phyloP scores from a whole-genome alignment of 2,113 vertebrate genomes.

The Callospermophilus lateralis region DNA sequence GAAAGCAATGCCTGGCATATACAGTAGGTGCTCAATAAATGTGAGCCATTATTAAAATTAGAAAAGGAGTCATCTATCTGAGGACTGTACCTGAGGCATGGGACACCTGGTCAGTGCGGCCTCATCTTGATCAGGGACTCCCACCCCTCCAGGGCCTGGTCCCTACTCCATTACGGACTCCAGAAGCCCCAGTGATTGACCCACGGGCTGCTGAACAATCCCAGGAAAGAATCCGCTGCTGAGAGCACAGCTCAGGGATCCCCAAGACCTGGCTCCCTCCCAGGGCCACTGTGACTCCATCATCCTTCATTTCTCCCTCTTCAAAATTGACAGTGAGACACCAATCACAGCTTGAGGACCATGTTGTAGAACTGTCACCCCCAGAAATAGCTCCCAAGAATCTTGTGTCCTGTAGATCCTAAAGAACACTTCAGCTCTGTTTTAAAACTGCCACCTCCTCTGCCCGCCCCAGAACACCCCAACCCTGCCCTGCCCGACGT shows the following conservation, averaged over 20 bases:
- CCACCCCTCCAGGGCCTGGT: not conserved
- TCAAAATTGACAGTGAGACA: not conserved
- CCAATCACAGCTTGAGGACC: slow-evolving; percentile 19
- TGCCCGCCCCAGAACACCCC: not conserved
- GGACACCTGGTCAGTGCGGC: not conserved
- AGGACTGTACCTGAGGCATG: not conserved
- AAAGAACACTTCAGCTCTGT: not conserved
- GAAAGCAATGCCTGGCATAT: not conserved
- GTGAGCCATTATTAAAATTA: not conserved
- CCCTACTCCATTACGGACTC: not conserved
- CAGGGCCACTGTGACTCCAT: not conserved
- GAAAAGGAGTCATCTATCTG: not conserved
- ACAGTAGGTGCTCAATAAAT: not conserved
- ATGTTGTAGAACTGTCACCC: not conserved
- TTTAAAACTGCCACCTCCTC: not conserved
- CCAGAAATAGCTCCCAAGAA: not conserved
- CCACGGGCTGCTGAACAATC: not conserved
- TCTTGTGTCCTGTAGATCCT: slow-evolving; percentile 7
- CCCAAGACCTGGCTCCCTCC: not conserved
- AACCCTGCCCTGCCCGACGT: not conserved
- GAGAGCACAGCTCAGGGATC: not conserved
- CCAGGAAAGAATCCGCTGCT: not conserved
- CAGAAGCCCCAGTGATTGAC: not conserved
- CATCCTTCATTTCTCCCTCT: not conserved
- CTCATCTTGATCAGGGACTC: not conserved